phyloP scores from a whole-genome alignment of 2,888 invertebrate genomes.

The Mythimna albipuncta region DNA sequence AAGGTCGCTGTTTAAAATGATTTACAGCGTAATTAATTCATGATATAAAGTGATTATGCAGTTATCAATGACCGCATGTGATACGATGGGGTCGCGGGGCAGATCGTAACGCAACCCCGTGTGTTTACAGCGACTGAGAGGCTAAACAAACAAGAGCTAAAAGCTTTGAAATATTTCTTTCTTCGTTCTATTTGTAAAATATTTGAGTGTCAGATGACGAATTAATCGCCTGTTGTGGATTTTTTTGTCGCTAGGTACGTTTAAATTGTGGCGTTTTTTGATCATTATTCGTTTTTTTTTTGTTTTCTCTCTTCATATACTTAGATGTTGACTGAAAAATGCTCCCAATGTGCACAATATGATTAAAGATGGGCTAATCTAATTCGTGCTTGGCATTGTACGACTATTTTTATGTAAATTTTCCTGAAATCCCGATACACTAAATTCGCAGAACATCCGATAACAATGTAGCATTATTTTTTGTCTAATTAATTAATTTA shows the following conservation, averaged over 20 bases:
- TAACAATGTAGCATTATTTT: constrained; percentile 19
- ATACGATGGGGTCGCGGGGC: constrained; percentile 14
- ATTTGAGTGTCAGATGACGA: constrained; percentile 25
- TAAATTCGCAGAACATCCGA: constrained; percentile 5
- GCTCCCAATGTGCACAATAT: too few species aligned
- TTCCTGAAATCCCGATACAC: not conserved
- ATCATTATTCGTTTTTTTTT: too few species aligned
- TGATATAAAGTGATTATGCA: constrained; percentile 24
- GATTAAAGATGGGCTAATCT: not conserved
- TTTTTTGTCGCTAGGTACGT: not conserved
- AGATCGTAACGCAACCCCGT: constrained; percentile 13
- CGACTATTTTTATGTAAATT: not conserved
- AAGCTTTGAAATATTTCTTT: constrained; percentile 31
- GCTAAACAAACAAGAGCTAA: constrained; percentile 33
- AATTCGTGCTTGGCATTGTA: not conserved
- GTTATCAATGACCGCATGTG: not conserved
- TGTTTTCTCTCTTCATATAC: not conserved
- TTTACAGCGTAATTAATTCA: constrained; percentile 27
- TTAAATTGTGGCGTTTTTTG: too few species aligned
- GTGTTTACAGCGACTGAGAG: constrained; percentile 34
- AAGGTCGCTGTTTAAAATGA: constrained; percentile 28
- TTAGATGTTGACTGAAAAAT: not conserved
- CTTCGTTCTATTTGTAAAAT: constrained; percentile 37
- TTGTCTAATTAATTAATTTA: constrained; percentile 30
- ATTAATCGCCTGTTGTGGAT: constrained; percentile 20